Evolutionary conservation across 2,888 invertebrate species (phyloP), one percentile per base, ranked within the genome.

Genomic region (Biston stratarius): DNA sequence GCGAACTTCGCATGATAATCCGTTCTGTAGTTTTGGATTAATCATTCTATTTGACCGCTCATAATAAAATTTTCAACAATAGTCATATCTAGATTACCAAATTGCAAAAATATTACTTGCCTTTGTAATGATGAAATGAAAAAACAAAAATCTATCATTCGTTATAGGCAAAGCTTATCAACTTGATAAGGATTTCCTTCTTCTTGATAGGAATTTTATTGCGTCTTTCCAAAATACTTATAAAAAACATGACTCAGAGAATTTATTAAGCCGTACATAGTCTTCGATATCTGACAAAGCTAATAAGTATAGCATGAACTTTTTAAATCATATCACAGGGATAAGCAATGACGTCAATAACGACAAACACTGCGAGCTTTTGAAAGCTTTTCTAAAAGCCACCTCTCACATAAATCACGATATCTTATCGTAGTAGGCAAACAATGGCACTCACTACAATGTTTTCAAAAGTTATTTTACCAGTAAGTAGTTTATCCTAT

Each of bases 381-480:
- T 59, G 42, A 49, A 48, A 58, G 47, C 55, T 55, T 55, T 44
- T 12, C 24, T 55, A 40, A 15, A 53, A 55, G 42, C 42, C 24
- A 53, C 53, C 53, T 40, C 40, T 52, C 36, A 3, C 10, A 57
- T 57, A 57, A 40, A 56, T 45, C 14, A 14, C 47, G 57, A 42
- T 62, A 64, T 10, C 64, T 9, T 51, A 64, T 64, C 51, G 34
- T 8, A 9, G 24, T 45, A 38, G 38, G 38, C 9, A 51, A 40
- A 57, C 45, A 57, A 63, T 49, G 48, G 34, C 44, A 42, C 40
- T 34, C 40, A 12, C 12, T 24, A 42, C n/a, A 49, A 58, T 40
- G 42, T 51, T 33, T 42, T 40, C 6, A 9, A 52, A 10, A 14
- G 34, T 52, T 61, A 52, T 61, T 52, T 61, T 61, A 53, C 45